Conservation (phyloP, 1,140 invertebrate species). For the Piezodorus guildinii region DNA sequence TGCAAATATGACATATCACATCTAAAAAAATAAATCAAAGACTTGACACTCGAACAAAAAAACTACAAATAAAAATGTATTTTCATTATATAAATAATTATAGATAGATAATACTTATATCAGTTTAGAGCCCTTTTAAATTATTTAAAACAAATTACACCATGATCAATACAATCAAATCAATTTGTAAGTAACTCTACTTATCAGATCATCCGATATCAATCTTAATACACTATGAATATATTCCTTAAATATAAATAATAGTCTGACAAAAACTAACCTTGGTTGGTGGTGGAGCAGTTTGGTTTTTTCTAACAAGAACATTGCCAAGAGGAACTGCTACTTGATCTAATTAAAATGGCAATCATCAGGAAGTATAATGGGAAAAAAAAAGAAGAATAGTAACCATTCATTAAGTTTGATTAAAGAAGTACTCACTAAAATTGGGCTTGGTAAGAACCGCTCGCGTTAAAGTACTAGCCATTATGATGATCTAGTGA, state of each 20-base stretch:
- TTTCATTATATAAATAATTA: no score
- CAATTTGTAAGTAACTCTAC: no score
- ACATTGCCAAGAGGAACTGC: conserved; percentile 13
- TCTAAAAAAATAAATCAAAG: no score
- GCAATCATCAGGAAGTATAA: neutral
- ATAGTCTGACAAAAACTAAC: neutral
- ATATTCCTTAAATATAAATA: neutral
- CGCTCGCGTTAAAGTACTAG: conserved; percentile 5
- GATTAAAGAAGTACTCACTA: conserved; percentile 8
- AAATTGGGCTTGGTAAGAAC: conserved; percentile 11
- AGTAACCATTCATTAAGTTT: neutral
- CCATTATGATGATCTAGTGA: neutral
- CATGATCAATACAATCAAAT: no score
- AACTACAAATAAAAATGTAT: no score
- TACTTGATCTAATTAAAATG: neutral
- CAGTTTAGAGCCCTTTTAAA: no score
- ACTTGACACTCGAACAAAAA: no score
- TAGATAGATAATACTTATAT: no score
- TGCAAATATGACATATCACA: no score
- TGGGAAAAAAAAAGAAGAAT: neutral
- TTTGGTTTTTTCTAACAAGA: conserved; percentile 2
- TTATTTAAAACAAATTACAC: no score
- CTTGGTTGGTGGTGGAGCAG: conserved; percentile 17
- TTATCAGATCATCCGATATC: no score
- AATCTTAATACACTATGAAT: no score